phyloP scores from a whole-genome alignment of 2,113 vertebrate genomes.

The Petrocephalus zakoni region DNA sequence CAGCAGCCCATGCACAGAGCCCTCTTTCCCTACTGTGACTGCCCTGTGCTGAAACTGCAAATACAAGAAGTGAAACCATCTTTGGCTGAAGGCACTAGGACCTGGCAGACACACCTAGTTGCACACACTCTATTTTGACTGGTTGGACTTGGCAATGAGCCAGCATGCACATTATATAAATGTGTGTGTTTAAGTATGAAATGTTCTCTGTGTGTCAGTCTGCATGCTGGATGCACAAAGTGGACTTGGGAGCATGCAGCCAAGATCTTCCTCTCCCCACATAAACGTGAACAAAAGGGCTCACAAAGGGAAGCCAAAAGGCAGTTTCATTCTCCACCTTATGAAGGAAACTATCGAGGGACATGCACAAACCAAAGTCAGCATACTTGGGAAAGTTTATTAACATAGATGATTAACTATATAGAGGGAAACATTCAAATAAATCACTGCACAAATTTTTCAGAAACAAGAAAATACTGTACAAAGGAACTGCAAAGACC shows the following conservation, averaged over 20 bases:
- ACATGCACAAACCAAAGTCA: neutral
- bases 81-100: neutral
- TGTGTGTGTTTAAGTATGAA: slow-evolving; percentile 20
- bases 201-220: slow-evolving; percentile 9
- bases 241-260: neutral
- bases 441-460: neutral
- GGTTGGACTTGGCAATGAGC: neutral
- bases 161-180: slow-evolving; percentile 20
- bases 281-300: slow-evolving; percentile 2
- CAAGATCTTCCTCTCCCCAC: neutral
- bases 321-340: neutral
- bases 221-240: neutral
- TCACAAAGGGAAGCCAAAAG: neutral
- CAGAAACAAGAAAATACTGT: neutral
- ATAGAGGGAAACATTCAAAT: neutral
- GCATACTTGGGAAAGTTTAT: neutral
- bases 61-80: neutral
- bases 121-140: neutral
- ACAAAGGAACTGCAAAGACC: no score
- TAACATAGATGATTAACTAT: neutral
- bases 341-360: neutral
- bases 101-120: neutral
- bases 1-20: neutral
- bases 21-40: neutral
- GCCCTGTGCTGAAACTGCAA: neutral